These are phyloP conservation scores for Galaxias olidus DNA, from an alignment of 2,797 vertebrate species.

Conservation along the genomic window DNA sequence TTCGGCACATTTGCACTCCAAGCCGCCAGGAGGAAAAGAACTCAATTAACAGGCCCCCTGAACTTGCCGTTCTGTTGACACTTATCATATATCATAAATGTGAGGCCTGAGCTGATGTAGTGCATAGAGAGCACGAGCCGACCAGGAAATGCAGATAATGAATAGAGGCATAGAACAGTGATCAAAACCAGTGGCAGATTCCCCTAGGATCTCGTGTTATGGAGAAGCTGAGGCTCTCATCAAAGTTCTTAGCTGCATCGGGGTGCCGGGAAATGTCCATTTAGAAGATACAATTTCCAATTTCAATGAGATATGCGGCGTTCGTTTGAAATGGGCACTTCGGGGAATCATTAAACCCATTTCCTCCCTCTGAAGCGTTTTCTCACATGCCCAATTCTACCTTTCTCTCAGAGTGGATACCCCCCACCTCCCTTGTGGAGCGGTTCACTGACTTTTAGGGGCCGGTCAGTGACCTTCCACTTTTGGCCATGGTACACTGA, in stretches of 20 bases:
- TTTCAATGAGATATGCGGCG: no score
- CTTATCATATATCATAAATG: not conserved
- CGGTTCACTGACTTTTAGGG: no score
- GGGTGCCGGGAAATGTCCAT: not conserved
- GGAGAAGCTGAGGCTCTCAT: not conserved
- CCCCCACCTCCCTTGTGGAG: no score
- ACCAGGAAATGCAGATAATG: no score
- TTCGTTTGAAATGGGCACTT: no score
- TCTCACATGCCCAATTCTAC: no score
- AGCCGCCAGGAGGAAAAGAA: not conserved
- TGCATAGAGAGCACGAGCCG: not conserved
- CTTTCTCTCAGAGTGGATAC: no score
- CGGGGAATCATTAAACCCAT: no score
- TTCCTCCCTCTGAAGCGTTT: no score
- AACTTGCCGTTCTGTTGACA: not conserved
- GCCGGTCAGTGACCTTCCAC: no score
- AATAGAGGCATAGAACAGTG: no score
- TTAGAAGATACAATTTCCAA: not conserved
- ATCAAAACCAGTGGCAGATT: not conserved
- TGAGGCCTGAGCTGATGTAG: not conserved
- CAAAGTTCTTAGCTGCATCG: not conserved
- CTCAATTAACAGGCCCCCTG: not conserved
- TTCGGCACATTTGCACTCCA: slow-evolving; percentile 1
- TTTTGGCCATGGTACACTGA: no score
- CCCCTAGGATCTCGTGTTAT: not conserved